Base-by-base conservation (phyloP, 1,140 invertebrate species). In the Drosophila biarmipes region DNA sequence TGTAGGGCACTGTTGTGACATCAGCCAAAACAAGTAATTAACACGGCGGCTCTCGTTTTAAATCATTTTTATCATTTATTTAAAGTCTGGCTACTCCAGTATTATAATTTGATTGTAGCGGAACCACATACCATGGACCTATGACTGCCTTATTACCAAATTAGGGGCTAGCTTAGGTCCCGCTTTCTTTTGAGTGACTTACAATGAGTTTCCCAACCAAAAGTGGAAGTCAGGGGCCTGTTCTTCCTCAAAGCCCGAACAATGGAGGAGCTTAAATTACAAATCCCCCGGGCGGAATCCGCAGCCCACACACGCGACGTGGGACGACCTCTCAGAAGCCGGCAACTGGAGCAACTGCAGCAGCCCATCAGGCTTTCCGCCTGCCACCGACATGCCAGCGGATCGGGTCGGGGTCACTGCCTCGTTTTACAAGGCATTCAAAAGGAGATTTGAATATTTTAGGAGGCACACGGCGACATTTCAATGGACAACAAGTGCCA, bases 361-460 rank as follows among this genome's bases (percentile, higher is more conserved):
- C 58, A 37, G 48, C 43, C 53, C 40, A 58, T 48, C 55, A 48
- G 55, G 56, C 49, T 40, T 48, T 48, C 43, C 12, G 31, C 42
- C 21, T 29, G 54, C 48, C 62, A 63, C 40, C 38, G 59, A 64
- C 62, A 66, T 27, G 43, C 15, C 35, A 29, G 7, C 42, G 49
- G 68, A 31, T 19, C 48, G 56, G 53, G 71, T 61, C 82, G 84
- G 79, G 84, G 84, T 89, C 84, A 87, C 63, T 77, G 84, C 79
- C 63, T 77, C 59, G 79, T 53, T 87, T 64, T 89, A 79, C 75
- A 89, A 84, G 84, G 78, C 86, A 76, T 82, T 89, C 85, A 82
- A 82, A 79, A 87, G 78, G 63, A 89, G 84, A 78, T 87, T 87
- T 87, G 84, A 86, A 87, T 87, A 87, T 87, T 87, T 87, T 82